phyloP scores from a whole-genome alignment of 2,888 invertebrate genomes.

The Aleiodes alternator region DNA sequence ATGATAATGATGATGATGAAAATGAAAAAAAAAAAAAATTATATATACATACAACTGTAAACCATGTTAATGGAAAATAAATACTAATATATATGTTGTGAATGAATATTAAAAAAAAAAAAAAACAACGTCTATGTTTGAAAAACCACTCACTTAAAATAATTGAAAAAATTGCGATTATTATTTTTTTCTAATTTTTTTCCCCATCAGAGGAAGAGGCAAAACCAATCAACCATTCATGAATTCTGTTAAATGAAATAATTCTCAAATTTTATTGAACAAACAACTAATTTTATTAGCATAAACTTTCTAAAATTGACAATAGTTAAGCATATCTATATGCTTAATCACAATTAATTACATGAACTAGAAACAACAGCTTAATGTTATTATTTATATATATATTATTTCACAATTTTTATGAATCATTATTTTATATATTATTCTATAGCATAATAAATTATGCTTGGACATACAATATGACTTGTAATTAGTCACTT shows the following conservation, averaged over 20 bases:
- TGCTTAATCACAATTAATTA: conserved; percentile 20
- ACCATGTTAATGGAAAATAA: conserved; percentile 72
- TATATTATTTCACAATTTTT: not conserved
- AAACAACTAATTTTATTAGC: conserved; percentile 35
- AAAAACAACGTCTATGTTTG: conserved; percentile 68
- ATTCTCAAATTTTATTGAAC: not conserved
- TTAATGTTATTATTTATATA: conserved; percentile 15
- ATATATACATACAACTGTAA: conserved; percentile 72
- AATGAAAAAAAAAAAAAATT: conserved; percentile 44
- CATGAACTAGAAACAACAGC: conserved; percentile 14
- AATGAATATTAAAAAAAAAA: conserved; percentile 70
- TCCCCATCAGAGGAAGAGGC: not conserved
- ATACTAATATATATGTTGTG: conserved; percentile 67
- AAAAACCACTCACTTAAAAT: conserved; percentile 45
- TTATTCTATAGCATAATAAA: not conserved
- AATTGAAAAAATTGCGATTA: not conserved
- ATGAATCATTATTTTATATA: conserved; percentile 3
- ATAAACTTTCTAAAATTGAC: conserved; percentile 25
- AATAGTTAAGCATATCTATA: conserved; percentile 13
- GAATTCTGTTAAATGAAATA: not conserved
- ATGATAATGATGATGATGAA: no score
- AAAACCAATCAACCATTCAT: not conserved
- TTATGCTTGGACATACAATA: conserved; percentile 27
- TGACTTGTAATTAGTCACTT: conserved; percentile 24
- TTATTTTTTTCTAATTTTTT: conserved; percentile 3